Percentiles rank a stretch among this genome's conserved stretches.
phyloP scores from a whole-genome alignment of 2,797 vertebrate genomes.

The Anguilla marmorata region DNA sequence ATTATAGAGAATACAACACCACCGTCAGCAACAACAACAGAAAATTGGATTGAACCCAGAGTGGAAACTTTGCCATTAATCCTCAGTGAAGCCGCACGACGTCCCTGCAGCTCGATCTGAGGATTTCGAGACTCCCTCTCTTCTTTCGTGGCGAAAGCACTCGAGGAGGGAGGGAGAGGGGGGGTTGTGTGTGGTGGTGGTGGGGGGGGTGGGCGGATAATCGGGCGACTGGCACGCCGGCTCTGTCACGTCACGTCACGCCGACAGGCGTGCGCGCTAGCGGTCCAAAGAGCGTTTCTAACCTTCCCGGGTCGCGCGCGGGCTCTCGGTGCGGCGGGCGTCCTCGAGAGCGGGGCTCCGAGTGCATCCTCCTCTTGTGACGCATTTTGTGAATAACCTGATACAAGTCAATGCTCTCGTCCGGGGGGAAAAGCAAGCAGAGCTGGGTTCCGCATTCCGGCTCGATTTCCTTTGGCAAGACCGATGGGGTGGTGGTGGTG shows the following conservation, averaged over 20 bases:
- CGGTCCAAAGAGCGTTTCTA: constrained; percentile 98
- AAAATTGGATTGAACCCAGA: constrained; percentile 28
- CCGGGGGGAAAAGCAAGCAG: constrained; percentile 92
- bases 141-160: constrained; percentile 79
- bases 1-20: constrained; percentile 63
- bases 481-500: neutral
- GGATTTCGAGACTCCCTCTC: constrained; percentile 75
- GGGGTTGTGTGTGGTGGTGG: constrained; percentile 31
- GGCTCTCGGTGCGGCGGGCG: constrained; percentile 89
- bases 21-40: constrained; percentile 33
- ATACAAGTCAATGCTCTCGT: constrained; percentile 97
- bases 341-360: constrained; percentile 90
- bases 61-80: constrained; percentile 68
- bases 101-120: constrained; percentile 87
- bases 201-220: neutral
- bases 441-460: constrained; percentile 91
- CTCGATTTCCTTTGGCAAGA: constrained; percentile 85
- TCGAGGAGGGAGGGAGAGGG: constrained; percentile 57
- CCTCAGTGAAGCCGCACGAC: constrained; percentile 85
- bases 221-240: constrained; percentile 45
- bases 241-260: constrained; percentile 84
- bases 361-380: constrained; percentile 93
- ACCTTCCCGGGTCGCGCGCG: constrained; percentile 96
- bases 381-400: constrained; percentile 95
- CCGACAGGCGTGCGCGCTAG: constrained; percentile 85